phyloP scores from a whole-genome alignment of 64 coral and sea anemone species.

The Astreopora myriophthalma region DNA sequence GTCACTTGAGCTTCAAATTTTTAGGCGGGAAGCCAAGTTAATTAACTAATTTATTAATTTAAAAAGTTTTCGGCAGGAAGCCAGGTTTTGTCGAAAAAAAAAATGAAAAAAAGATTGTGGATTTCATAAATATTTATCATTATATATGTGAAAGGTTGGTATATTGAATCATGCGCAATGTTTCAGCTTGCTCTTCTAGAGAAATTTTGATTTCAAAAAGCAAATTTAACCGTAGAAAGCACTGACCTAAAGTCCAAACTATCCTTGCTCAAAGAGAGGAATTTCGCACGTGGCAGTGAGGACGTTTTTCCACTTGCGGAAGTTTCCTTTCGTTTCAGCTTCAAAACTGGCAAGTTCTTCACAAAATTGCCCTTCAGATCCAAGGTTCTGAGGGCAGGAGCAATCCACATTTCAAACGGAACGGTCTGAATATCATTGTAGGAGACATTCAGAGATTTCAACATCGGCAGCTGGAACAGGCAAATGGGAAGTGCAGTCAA shows the following conservation, averaged over 20 bases:
- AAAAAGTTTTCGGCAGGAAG: too few species aligned
- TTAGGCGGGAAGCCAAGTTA: too few species aligned
- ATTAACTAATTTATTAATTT: too few species aligned
- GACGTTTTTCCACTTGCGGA: slow-evolving; percentile 47
- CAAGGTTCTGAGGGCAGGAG: slow-evolving; percentile 79
- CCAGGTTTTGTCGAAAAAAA: too few species aligned
- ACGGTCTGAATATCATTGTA: slow-evolving; percentile 85
- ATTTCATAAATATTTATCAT: too few species aligned
- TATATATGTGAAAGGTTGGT: too few species aligned
- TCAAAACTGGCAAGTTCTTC: slow-evolving; percentile 75
- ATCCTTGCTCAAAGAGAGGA: slow-evolving; percentile 67
- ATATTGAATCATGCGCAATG: too few species aligned
- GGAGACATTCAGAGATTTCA: slow-evolving; percentile 86
- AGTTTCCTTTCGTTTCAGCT: slow-evolving; percentile 15
- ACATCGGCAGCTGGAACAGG: slow-evolving; percentile 83
- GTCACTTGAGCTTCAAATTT: too few species aligned
- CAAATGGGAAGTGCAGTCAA: slow-evolving; percentile 76
- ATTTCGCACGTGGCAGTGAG: slow-evolving; percentile 65
- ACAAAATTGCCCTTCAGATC: slow-evolving; percentile 92
- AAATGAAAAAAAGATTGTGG: too few species aligned
- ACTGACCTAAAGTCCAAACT: slow-evolving; percentile 20
- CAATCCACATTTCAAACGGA: slow-evolving; percentile 94
- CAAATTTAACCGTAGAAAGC: too few species aligned
- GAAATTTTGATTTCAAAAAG: too few species aligned
- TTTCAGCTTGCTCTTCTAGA: too few species aligned